Percentiles rank a stretch among this genome's conserved stretches.
Evolutionary conservation across 2,113 vertebrate species (phyloP).

Genomic region (Colistium nudipinnis): DNA sequence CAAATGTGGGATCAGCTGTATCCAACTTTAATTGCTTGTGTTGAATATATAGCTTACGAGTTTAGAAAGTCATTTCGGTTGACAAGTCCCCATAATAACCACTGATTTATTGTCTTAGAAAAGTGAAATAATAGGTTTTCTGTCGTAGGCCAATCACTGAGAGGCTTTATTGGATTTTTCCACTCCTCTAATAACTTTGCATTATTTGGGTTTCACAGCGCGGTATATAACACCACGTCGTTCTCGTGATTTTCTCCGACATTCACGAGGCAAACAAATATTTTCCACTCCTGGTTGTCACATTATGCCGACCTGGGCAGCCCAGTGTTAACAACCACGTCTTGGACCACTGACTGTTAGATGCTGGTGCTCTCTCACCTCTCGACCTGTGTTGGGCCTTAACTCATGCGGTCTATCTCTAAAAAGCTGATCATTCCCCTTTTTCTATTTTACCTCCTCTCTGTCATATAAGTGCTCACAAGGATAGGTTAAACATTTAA

Average conservation of each 20-base stretch:
- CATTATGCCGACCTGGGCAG: slow-evolving; percentile 45
- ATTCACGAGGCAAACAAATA: slow-evolving; percentile 60
- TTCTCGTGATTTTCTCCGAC: slow-evolving; percentile 60
- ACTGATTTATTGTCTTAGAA: slow-evolving; percentile 73
- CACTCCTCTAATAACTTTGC: slow-evolving; percentile 69
- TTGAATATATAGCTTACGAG: slow-evolving; percentile 61
- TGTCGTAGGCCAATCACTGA: slow-evolving; percentile 68
- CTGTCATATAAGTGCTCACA: slow-evolving; percentile 77
- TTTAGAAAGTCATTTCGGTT: slow-evolving; percentile 65
- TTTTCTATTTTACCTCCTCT: slow-evolving; percentile 28
- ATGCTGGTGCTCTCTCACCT: not conserved
- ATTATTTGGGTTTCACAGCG: slow-evolving; percentile 70
- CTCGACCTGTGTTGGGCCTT: not conserved
- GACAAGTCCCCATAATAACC: slow-evolving; percentile 70
- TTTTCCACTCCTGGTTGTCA: slow-evolving; percentile 66
- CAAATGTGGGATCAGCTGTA: slow-evolving; percentile 54
- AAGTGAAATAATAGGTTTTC: slow-evolving; percentile 72
- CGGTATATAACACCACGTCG: slow-evolving; percentile 48
- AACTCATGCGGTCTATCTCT: not conserved
- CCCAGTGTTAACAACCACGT: slow-evolving; percentile 22
- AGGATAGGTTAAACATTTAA: slow-evolving; percentile 84
- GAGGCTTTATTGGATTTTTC: slow-evolving; percentile 77
- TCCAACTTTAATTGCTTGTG: slow-evolving; percentile 62
- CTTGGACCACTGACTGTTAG: slow-evolving; percentile 1
- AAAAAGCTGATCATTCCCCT: not conserved